Base-by-base conservation (phyloP, 2,797 vertebrate genomes). In the Sciaenops ocellatus region DNA sequence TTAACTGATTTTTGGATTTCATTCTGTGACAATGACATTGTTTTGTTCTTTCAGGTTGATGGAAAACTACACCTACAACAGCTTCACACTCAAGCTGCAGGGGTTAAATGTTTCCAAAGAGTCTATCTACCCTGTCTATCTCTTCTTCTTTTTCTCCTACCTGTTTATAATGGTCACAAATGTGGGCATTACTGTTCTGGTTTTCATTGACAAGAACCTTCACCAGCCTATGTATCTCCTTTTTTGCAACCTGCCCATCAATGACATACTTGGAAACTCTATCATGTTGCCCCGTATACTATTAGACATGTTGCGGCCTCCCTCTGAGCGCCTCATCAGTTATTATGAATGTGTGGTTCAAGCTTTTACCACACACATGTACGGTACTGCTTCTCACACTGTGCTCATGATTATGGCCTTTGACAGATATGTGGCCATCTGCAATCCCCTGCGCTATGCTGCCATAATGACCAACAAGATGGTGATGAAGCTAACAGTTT, bases 391-490 rank as follows among this genome's bases (percentile, higher is more conserved):
- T 44, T 12, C 42, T 15, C 42, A n/a, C n/a, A 94, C 94, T 0
- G 85, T 96, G 1, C 88, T 97, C 73, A 89, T 97, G 87, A 95
- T 95, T 3, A 96, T 97, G 96, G 95, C 95, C 0, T 95, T 95
- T 0, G 96, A 97, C 85, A 90, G 94, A 0, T 97, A 96, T 0
- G 85, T 97, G 47, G 96, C 96, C 17, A 92, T 97, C 62, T 97
- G 96, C 0, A 78, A 95, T 13, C 96, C 96, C 0, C 75, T 97
- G 70, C 76, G 78, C 20, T 96, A 97, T 48, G 1, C 82, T 0
- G 24, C 91, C 3, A 89, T 95, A 20, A 83, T 97, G n/a, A 96
- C 86, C 0, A 93, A 87, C 18, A 85, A 78, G 0, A 93, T 87
- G 13, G 90, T 97, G 0, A 71, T 71, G 0, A 95, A 87, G 26